Percentiles rank a stretch among this genome's conserved stretches.
Conservation (phyloP, 2,797 vertebrate genomes). For the Oryzias dopingdopingensis region DNA sequence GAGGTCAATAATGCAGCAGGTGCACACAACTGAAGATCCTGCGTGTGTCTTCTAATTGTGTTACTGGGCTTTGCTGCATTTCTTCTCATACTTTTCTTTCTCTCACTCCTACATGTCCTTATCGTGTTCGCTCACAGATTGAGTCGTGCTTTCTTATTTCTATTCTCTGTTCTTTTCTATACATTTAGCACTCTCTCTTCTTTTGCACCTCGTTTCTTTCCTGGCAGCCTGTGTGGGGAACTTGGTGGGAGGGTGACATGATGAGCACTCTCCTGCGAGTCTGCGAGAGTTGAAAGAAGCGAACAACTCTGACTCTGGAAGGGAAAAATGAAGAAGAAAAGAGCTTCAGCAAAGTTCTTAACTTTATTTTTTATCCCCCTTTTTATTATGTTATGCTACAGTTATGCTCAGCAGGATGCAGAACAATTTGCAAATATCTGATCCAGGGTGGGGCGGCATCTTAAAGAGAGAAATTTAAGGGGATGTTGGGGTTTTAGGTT, state of each 20-base stretch:
- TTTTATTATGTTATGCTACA: slow-evolving; percentile 38
- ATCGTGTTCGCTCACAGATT: slow-evolving; percentile 36
- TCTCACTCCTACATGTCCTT: slow-evolving; percentile 35
- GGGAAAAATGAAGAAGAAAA: slow-evolving; percentile 18
- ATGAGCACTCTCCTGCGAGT: slow-evolving; percentile 53
- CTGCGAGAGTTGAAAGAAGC: slow-evolving; percentile 43
- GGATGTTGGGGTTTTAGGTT: slow-evolving; percentile 39
- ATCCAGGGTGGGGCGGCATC: slow-evolving; percentile 18
- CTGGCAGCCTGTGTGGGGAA: slow-evolving; percentile 47
- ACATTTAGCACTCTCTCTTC: slow-evolving; percentile 42
- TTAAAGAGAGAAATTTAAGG: slow-evolving; percentile 43
- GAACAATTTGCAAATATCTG: slow-evolving; percentile 33
- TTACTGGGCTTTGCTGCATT: slow-evolving; percentile 23
- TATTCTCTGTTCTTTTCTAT: slow-evolving; percentile 48
- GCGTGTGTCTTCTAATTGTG: not conserved
- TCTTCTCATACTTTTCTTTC: slow-evolving; percentile 4
- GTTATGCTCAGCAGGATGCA: slow-evolving; percentile 39
- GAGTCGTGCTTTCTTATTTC: slow-evolving; percentile 45
- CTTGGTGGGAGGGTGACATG: slow-evolving; percentile 60
- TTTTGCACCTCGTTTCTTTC: slow-evolving; percentile 40
- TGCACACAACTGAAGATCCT: slow-evolving; percentile 32
- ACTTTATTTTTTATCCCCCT: slow-evolving; percentile 1
- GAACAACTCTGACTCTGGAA: slow-evolving; percentile 27
- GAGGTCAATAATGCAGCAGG: slow-evolving; percentile 53
- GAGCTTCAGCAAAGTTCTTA: slow-evolving; percentile 36